phyloP scores from a whole-genome alignment of 2,797 vertebrate genomes.

The Gobionotothen gibberifrons region DNA sequence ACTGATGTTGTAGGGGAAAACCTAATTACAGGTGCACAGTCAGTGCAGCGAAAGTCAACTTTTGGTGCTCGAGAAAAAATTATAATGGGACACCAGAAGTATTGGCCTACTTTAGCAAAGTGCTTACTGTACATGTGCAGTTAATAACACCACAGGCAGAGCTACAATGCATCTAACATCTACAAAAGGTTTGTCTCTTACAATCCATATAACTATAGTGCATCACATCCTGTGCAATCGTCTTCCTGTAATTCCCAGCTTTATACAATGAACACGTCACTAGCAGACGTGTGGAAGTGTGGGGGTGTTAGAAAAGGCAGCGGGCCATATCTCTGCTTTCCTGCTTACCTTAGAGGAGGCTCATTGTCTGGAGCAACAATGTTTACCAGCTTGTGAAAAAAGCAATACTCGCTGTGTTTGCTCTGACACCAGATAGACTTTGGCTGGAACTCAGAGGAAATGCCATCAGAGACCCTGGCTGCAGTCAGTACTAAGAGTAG shows the following conservation, averaged over 20 bases:
- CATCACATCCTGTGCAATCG: conserved; percentile 13
- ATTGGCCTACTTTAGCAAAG: conserved; percentile 33
- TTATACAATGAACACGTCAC: conserved; percentile 24
- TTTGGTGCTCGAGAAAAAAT: conserved; percentile 13
- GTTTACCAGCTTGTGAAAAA: conserved; percentile 42
- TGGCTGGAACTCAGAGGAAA: conserved; percentile 35
- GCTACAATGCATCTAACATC: conserved; percentile 25
- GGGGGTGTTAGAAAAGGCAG: conserved; percentile 24
- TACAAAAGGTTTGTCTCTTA: conserved; percentile 8
- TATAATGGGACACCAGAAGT: conserved; percentile 12
- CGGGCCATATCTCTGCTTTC: conserved; percentile 17
- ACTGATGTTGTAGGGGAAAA: conserved; percentile 19
- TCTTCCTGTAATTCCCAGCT: conserved; percentile 18
- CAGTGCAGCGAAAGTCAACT: conserved; percentile 11
- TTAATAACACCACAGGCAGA: conserved; percentile 2
- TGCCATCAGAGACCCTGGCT: conserved; percentile 34
- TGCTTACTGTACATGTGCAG: conserved; percentile 17
- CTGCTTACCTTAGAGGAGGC: conserved; percentile 21
- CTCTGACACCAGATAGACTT: conserved; percentile 37
- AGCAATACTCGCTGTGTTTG: conserved; percentile 36
- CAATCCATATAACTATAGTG: not conserved
- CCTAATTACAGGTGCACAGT: conserved; percentile 6
- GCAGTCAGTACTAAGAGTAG: conserved; percentile 40
- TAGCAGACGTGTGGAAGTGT: conserved; percentile 14
- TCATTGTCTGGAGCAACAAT: conserved; percentile 47